Conservation (phyloP, 2,888 invertebrate genomes). For the Diplolepis rosae region DNA sequence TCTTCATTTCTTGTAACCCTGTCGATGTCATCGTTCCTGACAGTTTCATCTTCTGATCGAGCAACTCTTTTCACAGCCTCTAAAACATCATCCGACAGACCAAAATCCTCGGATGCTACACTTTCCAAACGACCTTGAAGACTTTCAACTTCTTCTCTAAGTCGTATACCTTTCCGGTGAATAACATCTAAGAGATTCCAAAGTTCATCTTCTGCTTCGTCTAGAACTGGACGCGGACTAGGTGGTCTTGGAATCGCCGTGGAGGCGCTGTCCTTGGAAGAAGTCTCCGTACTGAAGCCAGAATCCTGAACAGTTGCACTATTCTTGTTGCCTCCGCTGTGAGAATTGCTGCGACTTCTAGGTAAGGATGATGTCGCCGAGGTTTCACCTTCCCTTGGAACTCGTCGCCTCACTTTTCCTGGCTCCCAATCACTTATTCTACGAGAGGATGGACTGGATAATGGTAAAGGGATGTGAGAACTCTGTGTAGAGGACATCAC, state of each 20-base stretch:
- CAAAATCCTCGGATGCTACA: slow-evolving; percentile 66
- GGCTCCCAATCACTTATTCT: slow-evolving; percentile 81
- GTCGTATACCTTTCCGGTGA: slow-evolving; percentile 83
- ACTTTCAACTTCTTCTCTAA: slow-evolving; percentile 82
- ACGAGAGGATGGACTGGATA: slow-evolving; percentile 72
- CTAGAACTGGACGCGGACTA: slow-evolving; percentile 68
- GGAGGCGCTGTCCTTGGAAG: slow-evolving; percentile 85
- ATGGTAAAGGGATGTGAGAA: slow-evolving; percentile 70
- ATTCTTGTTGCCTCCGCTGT: slow-evolving; percentile 78
- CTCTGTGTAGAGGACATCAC: slow-evolving; percentile 54
- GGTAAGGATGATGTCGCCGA: slow-evolving; percentile 74
- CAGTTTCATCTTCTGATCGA: slow-evolving; percentile 43
- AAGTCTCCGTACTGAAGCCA: slow-evolving; percentile 93
- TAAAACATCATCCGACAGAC: slow-evolving; percentile 65
- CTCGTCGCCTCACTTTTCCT: slow-evolving; percentile 83
- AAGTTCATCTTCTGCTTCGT: slow-evolving; percentile 85
- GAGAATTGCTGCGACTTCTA: slow-evolving; percentile 80
- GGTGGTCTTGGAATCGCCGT: slow-evolving; percentile 74
- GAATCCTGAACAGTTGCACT: slow-evolving; percentile 85
- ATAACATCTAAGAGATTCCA: slow-evolving; percentile 91
- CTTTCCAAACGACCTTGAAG: slow-evolving; percentile 76
- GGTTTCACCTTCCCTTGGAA: slow-evolving; percentile 68
- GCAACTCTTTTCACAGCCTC: slow-evolving; percentile 67
- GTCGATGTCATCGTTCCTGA: slow-evolving; percentile 54
- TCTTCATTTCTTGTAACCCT: slow-evolving; percentile 52